These are phyloP conservation scores for Glandiceps talaboti DNA, from an alignment of 53 echinoderm and acorn worm species.

Conservation along the genomic window DNA sequence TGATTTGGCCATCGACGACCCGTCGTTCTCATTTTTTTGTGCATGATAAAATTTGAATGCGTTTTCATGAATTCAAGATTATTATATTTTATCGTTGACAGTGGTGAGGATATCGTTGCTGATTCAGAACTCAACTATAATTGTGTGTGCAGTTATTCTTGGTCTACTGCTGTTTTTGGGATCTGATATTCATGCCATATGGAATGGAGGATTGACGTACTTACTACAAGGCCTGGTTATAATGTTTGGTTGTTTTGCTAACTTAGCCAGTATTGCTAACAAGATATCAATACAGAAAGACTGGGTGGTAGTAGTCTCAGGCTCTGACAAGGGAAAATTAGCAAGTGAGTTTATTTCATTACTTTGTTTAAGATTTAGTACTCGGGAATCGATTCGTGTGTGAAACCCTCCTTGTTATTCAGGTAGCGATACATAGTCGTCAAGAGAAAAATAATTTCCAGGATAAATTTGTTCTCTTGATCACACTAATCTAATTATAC, in stretches of 20 bases:
- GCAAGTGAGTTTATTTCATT: constrained; percentile 38
- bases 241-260: constrained; percentile 51
- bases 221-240: constrained; percentile 47
- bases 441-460: too few species aligned
- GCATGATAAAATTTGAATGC: neutral
- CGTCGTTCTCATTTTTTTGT: too few species aligned
- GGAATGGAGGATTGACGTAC: constrained; percentile 31
- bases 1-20: too few species aligned
- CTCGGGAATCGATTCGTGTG: too few species aligned
- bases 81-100: constrained; percentile 6
- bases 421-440: too few species aligned
- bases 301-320: constrained; percentile 90
- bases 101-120: constrained; percentile 50
- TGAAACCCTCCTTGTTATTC: too few species aligned
- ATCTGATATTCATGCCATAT: constrained; percentile 11
- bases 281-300: constrained; percentile 91
- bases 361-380: too few species aligned
- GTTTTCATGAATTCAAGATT: neutral
- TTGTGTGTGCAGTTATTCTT: constrained; percentile 52
- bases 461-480: too few species aligned
- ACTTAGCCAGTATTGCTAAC: constrained; percentile 62
- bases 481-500: too few species aligned
- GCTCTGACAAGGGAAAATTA: constrained; percentile 35
- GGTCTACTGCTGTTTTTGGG: constrained; percentile 28
- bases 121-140: constrained; percentile 59